These are phyloP conservation scores for Oncorhynchus gorbuscha DNA, from an alignment of 2,113 vertebrate species.

Conservation along the genomic window DNA sequence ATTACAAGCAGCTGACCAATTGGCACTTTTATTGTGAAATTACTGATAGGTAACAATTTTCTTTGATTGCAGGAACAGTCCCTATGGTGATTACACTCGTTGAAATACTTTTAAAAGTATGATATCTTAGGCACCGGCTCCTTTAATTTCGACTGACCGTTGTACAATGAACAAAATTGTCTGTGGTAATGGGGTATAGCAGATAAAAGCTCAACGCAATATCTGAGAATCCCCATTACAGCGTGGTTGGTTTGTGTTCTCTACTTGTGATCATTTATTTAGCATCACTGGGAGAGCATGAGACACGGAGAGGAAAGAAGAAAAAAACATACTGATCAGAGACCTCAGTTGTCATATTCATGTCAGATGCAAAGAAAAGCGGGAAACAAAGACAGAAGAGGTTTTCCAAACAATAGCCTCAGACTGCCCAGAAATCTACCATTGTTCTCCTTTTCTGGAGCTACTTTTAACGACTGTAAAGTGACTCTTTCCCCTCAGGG, in stretches of 20 bases:
- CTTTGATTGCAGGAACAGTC: conserved; percentile 1
- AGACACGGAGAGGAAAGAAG: not conserved
- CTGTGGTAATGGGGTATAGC: not conserved
- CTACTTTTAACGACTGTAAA: no score
- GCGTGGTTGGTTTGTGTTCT: conserved; percentile 16
- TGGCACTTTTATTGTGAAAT: no score
- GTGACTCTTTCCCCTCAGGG: not conserved
- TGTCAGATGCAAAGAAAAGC: conserved; percentile 12
- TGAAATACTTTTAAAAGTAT: not conserved
- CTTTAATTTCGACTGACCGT: not conserved
- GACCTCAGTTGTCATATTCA: conserved; percentile 12
- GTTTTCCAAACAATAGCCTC: not conserved
- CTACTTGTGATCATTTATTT: conserved; percentile 57
- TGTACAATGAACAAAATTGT: not conserved
- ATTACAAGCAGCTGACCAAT: no score
- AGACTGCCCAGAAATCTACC: not conserved
- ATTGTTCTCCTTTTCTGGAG: not conserved
- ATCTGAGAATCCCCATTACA: not conserved
- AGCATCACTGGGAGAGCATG: conserved; percentile 22
- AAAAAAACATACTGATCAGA: conserved; percentile 41
- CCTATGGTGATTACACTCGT: not conserved
- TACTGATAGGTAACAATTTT: not conserved
- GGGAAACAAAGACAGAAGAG: not conserved
- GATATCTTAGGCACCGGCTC: not conserved
- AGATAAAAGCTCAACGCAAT: not conserved